phyloP scores from a whole-genome alignment of 2,797 vertebrate genomes.

The Scomberomorus guttatus region DNA sequence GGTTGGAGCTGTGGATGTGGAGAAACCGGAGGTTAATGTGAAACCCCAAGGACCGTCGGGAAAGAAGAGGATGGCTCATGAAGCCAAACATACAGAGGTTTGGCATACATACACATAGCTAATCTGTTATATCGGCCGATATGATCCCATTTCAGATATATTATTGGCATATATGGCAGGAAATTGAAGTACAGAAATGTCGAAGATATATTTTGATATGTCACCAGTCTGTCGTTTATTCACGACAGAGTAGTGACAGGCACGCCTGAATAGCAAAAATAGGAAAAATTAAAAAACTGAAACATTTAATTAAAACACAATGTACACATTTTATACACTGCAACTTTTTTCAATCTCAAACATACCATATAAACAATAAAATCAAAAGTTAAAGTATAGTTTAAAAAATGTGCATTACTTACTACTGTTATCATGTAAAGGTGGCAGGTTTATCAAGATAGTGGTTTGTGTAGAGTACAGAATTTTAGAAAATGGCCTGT shows the following conservation, averaged over 20 bases:
- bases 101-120: not conserved
- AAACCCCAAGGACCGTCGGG: constrained; percentile 48
- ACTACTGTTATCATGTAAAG: not conserved
- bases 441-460: not conserved
- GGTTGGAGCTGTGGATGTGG: constrained; percentile 44
- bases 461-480: not conserved
- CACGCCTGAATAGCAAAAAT: not conserved
- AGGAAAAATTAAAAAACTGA: not conserved
- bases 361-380: not conserved
- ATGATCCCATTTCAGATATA: too few relatives aligned
- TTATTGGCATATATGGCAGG: too few relatives aligned
- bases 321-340: not conserved
- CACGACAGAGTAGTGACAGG: too few relatives aligned
- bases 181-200: not conserved
- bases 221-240: too few relatives aligned
- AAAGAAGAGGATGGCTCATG: constrained; percentile 83
- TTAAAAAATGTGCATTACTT: too few relatives aligned
- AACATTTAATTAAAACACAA: not conserved
- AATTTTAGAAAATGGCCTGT: too few relatives aligned
- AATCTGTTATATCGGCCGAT: not conserved
- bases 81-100: constrained; percentile 80
- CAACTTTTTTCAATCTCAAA: not conserved
- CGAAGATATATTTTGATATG: too few relatives aligned
- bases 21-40: constrained; percentile 50
- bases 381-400: not conserved